Evolutionary conservation across 2,797 vertebrate genomes (phyloP).

Genomic region (Tokudaia muenninki): DNA sequence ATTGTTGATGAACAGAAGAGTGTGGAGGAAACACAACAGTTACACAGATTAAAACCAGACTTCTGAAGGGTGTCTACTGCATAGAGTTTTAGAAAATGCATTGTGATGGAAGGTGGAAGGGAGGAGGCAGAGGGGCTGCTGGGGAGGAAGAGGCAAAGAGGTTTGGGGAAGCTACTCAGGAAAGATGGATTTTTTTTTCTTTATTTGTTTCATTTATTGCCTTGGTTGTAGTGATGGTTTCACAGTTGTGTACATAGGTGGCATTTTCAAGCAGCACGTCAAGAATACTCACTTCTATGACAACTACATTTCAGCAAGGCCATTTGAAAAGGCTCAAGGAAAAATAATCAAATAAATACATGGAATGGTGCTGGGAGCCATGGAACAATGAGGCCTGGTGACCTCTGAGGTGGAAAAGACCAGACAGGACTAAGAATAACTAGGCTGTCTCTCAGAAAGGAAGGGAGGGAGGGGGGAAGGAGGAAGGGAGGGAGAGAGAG

Average conservation of each 20-base stretch:
- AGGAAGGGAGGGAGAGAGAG: background rate
- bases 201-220: background rate
- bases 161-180: background rate
- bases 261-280: background rate
- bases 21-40: no score
- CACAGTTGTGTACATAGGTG: background rate
- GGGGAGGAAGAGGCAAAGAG: background rate
- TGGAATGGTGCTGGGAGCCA: background rate
- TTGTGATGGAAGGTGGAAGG: background rate
- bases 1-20: background rate
- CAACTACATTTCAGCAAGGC: background rate
- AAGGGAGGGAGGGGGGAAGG: fast-evolving
- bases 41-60: background rate
- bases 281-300: background rate
- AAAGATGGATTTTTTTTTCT: no score
- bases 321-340: background rate
- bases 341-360: background rate
- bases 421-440: background rate
- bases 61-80: background rate
- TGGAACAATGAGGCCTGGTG: background rate
- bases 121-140: background rate
- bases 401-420: background rate
- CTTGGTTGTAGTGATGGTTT: background rate
- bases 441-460: background rate
- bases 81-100: background rate